These are phyloP conservation scores for Penaeus chinensis DNA, from an alignment of 1,140 invertebrate genomes.

Conservation along the genomic window DNA sequence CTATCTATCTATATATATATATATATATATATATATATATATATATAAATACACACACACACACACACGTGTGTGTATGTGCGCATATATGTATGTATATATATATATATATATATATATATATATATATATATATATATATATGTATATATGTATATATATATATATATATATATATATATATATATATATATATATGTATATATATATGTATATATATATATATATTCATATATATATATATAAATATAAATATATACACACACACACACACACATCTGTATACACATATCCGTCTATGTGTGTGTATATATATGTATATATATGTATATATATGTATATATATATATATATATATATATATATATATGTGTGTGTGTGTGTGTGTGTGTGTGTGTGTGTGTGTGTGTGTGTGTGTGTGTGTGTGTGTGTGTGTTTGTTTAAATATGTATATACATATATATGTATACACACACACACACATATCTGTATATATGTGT, in stretches of 20 bases:
- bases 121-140: too few species aligned
- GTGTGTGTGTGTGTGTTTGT: slow-evolving; percentile 10
- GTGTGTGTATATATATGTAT: slow-evolving; percentile 2
- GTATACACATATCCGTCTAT: neutral
- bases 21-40: too few species aligned
- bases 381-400: neutral
- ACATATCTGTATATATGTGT: neutral
- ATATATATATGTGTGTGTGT: neutral
- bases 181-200: too few species aligned
- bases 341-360: slow-evolving; percentile 8
- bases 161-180: too few species aligned
- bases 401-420: neutral
- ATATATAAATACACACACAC: too few species aligned
- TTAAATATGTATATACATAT: slow-evolving; percentile 15
- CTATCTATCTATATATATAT: too few species aligned
- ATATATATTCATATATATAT: neutral
- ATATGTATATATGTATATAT: too few species aligned
- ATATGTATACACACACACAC: neutral
- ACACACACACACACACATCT: slow-evolving; percentile 6
- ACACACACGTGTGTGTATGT: too few species aligned
- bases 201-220: neutral
- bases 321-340: slow-evolving; percentile 6
- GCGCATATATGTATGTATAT: too few species aligned
- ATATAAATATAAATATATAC: neutral
- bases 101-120: too few species aligned